Base-by-base conservation (phyloP, 2,888 invertebrate genomes). In the Tridacna gigas region DNA sequence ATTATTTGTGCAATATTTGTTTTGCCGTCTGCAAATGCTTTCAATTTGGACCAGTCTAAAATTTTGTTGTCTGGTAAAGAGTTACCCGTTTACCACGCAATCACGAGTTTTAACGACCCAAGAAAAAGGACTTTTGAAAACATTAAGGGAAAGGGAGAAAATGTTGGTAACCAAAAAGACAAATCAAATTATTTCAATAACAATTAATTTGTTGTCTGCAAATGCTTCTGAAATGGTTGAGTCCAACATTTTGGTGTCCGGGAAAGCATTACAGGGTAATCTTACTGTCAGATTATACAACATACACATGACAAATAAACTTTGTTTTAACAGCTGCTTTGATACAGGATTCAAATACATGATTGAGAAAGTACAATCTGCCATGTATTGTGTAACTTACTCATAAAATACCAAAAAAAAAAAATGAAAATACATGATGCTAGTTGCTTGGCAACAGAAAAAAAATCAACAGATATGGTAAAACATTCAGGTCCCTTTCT, bases 371-470 rank as follows among this genome's bases (percentile, higher is more conserved):
- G 9, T 20, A 5, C 18, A 20, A 18, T n/a, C n/a, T 56, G 56
- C n/a, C n/a, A 5, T 0, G 25, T 65, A 26, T 65, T 65, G 25
- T 26, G 65, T 20, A 26, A 13, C 20, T 18, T 65, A 28, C 28
- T 28, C 11, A n/a, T 22, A n/a, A 63, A 7, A 13, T n/a, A 25
- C 63, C 25, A 63, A 63, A 4, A 65, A 2, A 26, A 28, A 28
- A 65, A 26, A 26, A 28, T 26, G 15, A 25, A 26, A 13, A 26
- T 9, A 65, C 15, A 65, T 22, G 28, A 26, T 26, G 65, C 15
- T 65, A 15, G 65, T 65, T 65, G 65, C 65, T 65, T 65, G 65
- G 65, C 65, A 65, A 65, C 65, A 65, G 28, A 5, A 26, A 65
- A 25, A 65, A 12, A n/a, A 20, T 9, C 56, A 56, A 26, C 25